phyloP scores from a whole-genome alignment of 2,113 vertebrate species.

The Callionymus lyra region DNA sequence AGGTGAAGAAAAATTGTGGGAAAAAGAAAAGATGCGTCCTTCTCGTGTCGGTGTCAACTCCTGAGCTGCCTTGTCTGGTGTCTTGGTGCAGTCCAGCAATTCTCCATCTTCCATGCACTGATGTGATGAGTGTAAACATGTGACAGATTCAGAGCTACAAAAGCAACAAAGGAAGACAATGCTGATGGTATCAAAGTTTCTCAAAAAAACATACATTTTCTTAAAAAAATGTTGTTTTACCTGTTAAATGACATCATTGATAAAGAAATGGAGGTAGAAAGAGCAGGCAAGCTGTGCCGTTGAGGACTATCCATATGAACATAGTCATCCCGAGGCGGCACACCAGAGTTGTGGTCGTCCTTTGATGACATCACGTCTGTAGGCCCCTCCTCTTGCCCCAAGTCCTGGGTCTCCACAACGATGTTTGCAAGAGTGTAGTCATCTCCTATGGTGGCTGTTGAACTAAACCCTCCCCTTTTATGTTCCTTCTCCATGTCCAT shows the following conservation, averaged over 20 bases:
- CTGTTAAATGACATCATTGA: constrained; percentile 22
- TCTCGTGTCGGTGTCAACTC: too few species aligned
- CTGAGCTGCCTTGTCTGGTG: too few species aligned
- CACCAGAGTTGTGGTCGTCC: constrained; percentile 5
- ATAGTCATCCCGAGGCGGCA: constrained; percentile 35
- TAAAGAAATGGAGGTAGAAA: constrained; percentile 3
- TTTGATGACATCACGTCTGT: constrained; percentile 53
- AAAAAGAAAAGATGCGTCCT: too few species aligned
- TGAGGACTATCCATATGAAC: constrained; percentile 43
- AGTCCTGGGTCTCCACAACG: constrained; percentile 4
- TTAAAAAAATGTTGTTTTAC: constrained; percentile 11
- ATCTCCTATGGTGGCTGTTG: not conserved
- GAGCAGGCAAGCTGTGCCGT: not conserved
- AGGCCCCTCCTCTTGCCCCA: not conserved
- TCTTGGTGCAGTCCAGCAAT: too few species aligned
- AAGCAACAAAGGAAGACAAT: too few species aligned
- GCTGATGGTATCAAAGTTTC: too few species aligned
- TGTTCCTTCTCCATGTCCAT: constrained; percentile 25
- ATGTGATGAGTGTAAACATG: too few species aligned
- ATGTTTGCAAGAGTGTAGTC: not conserved
- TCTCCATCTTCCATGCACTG: too few species aligned
- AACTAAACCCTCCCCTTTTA: not conserved
- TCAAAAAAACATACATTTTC: too few species aligned
- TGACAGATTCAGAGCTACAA: too few species aligned
- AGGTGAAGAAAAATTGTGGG: too few species aligned